phyloP scores from a whole-genome alignment of 2,797 vertebrate genomes.

The Mus minutoides region DNA sequence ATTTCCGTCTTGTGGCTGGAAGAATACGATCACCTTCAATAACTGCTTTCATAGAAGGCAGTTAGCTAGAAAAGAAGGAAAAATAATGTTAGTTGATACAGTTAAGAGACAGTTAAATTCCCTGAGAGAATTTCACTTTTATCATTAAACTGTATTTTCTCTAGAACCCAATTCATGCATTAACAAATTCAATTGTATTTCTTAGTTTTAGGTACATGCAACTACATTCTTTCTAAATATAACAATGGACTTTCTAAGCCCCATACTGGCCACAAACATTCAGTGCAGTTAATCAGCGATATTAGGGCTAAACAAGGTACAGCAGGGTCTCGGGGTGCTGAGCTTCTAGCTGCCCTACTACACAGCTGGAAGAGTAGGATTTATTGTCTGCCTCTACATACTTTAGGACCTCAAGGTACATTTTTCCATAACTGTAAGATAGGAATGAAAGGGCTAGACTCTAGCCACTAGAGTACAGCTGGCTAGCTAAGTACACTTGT shows the following conservation, averaged over 20 bases:
- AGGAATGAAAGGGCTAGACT: conserved; percentile 9
- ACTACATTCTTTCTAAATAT: neutral
- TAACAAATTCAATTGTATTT: neutral
- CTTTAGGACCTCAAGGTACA: neutral
- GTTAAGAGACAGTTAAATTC: neutral
- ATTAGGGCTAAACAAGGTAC: neutral
- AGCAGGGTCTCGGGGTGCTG: neutral
- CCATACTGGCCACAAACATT: neutral
- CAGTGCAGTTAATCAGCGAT: neutral
- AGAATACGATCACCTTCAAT: conserved; percentile 89
- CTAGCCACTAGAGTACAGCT: neutral
- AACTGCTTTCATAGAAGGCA: conserved; percentile 90
- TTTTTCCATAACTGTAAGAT: neutral
- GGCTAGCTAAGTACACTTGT: too few relatives aligned
- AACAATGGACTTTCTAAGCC: neutral
- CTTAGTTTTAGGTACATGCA: conserved; percentile 68
- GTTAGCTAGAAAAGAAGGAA: conserved; percentile 93
- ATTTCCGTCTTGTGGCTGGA: conserved; percentile 91
- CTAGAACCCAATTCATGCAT: conserved; percentile 64
- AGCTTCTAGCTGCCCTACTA: neutral
- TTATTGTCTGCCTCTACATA: neutral
- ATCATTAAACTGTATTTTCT: conserved; percentile 15
- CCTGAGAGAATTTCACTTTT: conserved; percentile 21
- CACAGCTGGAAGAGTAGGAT: neutral
- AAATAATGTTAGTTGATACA: conserved; percentile 79